Percentiles rank a stretch among this genome's conserved stretches.
These are phyloP conservation scores for Ormyrus labotus DNA, from an alignment of 2,888 invertebrate genomes.

Conservation along the genomic window DNA sequence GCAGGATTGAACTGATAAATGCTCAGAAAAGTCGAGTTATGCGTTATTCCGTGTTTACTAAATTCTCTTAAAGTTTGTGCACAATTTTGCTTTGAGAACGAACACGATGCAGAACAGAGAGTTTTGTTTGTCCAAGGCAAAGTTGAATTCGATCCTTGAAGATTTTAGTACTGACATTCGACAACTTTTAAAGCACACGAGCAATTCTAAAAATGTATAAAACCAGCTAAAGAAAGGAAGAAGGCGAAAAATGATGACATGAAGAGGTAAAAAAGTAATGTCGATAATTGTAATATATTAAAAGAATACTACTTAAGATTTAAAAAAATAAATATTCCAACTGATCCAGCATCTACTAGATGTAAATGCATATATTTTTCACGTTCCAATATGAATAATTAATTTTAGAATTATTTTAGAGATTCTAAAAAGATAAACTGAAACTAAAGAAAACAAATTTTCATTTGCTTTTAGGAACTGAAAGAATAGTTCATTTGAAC, in stretches of 20 bases:
- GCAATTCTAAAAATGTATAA: slow-evolving; percentile 79
- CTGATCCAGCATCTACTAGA: too few species aligned
- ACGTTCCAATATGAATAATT: too few species aligned
- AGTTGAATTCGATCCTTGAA: slow-evolving; percentile 91
- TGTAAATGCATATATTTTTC: too few species aligned
- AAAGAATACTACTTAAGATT: too few species aligned
- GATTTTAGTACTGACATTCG: slow-evolving; percentile 91
- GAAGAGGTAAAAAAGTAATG: slow-evolving; percentile 74
- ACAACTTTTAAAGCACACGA: slow-evolving; percentile 82
- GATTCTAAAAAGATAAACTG: too few species aligned
- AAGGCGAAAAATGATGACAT: slow-evolving; percentile 81
- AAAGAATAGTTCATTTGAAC: too few species aligned
- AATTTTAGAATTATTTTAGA: too few species aligned
- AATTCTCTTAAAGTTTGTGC: slow-evolving; percentile 75
- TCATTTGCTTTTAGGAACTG: too few species aligned
- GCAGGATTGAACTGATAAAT: slow-evolving; percentile 67
- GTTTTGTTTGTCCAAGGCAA: slow-evolving; percentile 94
- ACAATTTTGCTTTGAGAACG: slow-evolving; percentile 73
- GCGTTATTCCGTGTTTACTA: slow-evolving; percentile 75
- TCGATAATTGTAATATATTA: too few species aligned
- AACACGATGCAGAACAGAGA: slow-evolving; percentile 84
- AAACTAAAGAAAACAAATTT: too few species aligned
- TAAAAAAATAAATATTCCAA: too few species aligned
- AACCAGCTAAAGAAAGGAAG: slow-evolving; percentile 82
- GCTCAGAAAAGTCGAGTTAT: slow-evolving; percentile 71